Evolutionary conservation across 2,888 invertebrate species (phyloP), one percentile per base, ranked within the genome.

Genomic region (Ariolimax columbianus): DNA sequence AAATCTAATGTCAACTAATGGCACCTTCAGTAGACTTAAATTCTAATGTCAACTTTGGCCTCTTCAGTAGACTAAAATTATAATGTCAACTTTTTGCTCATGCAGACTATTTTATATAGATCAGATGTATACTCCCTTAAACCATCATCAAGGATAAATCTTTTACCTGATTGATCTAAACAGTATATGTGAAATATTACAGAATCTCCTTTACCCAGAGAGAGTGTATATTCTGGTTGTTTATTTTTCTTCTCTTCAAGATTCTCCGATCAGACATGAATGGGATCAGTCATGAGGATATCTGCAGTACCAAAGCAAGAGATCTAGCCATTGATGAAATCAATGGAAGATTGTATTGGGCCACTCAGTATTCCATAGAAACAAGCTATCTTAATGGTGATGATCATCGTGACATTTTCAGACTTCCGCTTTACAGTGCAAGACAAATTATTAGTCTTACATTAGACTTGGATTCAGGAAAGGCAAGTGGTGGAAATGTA

Each of bases 281-380:
- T 43, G 88, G 87, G 7, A 70, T 85, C 55, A 78, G 63, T 33
- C 85, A 55, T 14, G 92, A 93, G 78, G 90, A 89, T 75, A 89
- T 93, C 40, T 91, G 89, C 86, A 91, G 91, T 81, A 90, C 91
- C 0, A 79, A 90, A 40, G 92, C 92, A 19, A 85, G 90, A 36
- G 97, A 97, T 93, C 94, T 98, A 75, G 96, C 96, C 83, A 96
- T 98, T 82, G 98, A 98, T 94, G 96, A 97, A 0, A 93, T 96
- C 70, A 96, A 96, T 89, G 98, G 97, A 0, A 96, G 96, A 90
- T 95, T 98, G 59, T 98, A 98, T 93, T 98, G 98, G 97, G 97
- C 97, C 40, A 98, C 98, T 0, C 96, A 96, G 0, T 96, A 97
- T 90, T 96, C 97, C 0, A 96, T 98, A 0, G 97, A 97, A 94